Conservation (phyloP, 2,888 invertebrate genomes). For the Oligia fasciuncula region DNA sequence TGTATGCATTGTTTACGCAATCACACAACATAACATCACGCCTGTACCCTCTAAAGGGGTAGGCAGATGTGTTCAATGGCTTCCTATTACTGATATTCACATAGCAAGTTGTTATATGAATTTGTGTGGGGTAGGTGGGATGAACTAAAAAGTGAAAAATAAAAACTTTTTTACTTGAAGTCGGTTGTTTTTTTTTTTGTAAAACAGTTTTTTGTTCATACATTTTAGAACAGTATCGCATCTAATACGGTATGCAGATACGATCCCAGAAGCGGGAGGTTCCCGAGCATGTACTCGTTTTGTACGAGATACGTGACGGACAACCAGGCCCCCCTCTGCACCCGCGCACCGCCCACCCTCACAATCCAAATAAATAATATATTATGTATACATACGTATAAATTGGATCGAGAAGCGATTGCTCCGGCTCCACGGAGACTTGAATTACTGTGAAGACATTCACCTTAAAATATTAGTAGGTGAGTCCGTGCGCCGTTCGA, state of each 20-base stretch:
- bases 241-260: conserved; percentile 62
- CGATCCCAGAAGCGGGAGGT: conserved; percentile 44
- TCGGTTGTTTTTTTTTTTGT: too few species aligned
- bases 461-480: conserved; percentile 68
- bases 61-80: too few species aligned
- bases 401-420: conserved; percentile 69
- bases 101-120: too few species aligned
- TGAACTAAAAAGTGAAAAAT: too few species aligned
- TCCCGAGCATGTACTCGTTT: conserved; percentile 52
- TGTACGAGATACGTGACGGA: conserved; percentile 63
- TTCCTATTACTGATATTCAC: too few species aligned
- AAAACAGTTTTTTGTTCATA: background rate
- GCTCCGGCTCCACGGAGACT: conserved; percentile 63
- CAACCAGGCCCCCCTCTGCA: conserved; percentile 34
- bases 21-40: too few species aligned
- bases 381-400: conserved; percentile 67
- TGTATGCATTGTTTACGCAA: too few species aligned
- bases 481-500: conserved; percentile 47
- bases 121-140: too few species aligned
- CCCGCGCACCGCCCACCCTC: conserved; percentile 18
- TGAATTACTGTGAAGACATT: conserved; percentile 68
- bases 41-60: too few species aligned
- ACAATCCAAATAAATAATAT: conserved; percentile 68
- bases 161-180: too few species aligned
- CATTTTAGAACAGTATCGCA: conserved; percentile 35